Evolutionary conservation across 2,888 invertebrate species (phyloP).

Genomic region (Callinectes sapidus): DNA sequence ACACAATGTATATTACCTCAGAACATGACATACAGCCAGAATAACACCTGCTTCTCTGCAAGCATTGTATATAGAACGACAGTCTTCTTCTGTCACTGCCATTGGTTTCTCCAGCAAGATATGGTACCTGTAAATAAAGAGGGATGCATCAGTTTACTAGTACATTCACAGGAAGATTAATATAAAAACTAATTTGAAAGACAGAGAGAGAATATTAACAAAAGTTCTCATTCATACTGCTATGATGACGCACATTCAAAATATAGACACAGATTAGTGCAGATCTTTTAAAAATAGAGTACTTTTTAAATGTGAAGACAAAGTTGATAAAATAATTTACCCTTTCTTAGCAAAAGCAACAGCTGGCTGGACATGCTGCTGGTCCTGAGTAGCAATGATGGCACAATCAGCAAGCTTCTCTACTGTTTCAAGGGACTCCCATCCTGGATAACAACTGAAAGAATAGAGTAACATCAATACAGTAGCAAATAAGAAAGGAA

Average conservation of each 20-base stretch:
- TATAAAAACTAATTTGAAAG: background rate
- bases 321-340: constrained; percentile 27
- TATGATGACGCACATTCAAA: no score
- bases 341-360: constrained; percentile 76
- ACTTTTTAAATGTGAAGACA: no score
- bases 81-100: constrained; percentile 77
- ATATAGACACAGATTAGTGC: no score
- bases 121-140: constrained; percentile 74
- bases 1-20: background rate
- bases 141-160: background rate
- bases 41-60: constrained; percentile 75
- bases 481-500: background rate
- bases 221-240: no score
- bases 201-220: background rate
- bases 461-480: background rate
- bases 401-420: constrained; percentile 76
- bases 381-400: constrained; percentile 76
- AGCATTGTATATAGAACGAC: constrained; percentile 75
- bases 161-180: background rate
- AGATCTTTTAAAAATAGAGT: no score
- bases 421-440: constrained; percentile 74
- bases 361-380: constrained; percentile 75
- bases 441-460: constrained; percentile 73
- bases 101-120: constrained; percentile 78
- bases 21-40: constrained; percentile 77